phyloP scores from a whole-genome alignment of 2,797 vertebrate genomes.

The Hybognathus amarus region DNA sequence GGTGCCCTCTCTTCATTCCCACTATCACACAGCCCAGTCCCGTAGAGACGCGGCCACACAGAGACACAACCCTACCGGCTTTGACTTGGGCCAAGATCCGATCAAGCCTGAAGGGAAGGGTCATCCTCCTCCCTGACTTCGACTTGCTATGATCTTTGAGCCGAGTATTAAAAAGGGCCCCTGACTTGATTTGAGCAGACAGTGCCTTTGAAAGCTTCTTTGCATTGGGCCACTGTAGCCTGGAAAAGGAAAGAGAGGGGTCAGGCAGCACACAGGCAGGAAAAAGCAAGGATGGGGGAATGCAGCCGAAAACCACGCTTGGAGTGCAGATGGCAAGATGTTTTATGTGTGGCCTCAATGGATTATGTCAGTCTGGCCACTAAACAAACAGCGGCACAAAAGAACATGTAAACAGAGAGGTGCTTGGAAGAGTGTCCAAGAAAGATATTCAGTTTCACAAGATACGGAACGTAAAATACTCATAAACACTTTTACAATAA shows the following conservation, averaged over 20 bases:
- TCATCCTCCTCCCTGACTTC: conserved; percentile 81
- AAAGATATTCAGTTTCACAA: conserved; percentile 21
- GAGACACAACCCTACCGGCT: conserved; percentile 77
- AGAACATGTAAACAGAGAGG: conserved; percentile 66
- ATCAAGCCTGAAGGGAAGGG: conserved; percentile 82
- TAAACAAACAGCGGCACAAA: conserved; percentile 73
- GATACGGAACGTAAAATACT: too few relatives aligned
- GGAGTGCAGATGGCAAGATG: conserved; percentile 81
- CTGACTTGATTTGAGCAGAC: conserved; percentile 84
- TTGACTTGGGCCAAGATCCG: conserved; percentile 83
- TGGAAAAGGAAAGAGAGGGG: conserved; percentile 76
- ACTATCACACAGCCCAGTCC: conserved; percentile 80
- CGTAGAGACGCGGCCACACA: conserved; percentile 79
- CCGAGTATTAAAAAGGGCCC: conserved; percentile 77
- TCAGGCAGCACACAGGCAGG: conserved; percentile 77
- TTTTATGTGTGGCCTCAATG: conserved; percentile 82
- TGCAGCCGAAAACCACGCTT: conserved; percentile 77
- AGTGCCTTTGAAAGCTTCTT: conserved; percentile 78
- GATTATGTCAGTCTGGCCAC: conserved; percentile 79
- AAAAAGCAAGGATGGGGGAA: conserved; percentile 64
- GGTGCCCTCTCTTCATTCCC: conserved; percentile 80
- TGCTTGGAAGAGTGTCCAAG: conserved; percentile 70
- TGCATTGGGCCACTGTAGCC: conserved; percentile 81
- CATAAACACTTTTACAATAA: not conserved
- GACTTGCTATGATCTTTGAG: conserved; percentile 83